Percentiles rank a stretch among this genome's conserved stretches.
Conservation (phyloP, 35 echinoderm and acorn worm genomes). For the Ptychodera flava region DNA sequence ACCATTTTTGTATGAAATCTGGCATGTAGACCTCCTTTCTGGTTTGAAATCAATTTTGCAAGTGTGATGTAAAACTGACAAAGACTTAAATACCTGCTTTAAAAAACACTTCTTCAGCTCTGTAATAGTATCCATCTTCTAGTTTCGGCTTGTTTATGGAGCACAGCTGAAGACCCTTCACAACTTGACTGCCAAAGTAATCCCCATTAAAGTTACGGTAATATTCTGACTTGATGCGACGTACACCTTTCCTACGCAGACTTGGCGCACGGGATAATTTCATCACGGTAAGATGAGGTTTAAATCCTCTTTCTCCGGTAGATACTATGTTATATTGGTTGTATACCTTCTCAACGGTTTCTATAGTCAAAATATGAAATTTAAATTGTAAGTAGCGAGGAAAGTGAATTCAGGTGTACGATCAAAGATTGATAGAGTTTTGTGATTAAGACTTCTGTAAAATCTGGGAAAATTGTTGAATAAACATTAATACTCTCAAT, state of each 20-base stretch:
- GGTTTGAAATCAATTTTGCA: too few relatives aligned
- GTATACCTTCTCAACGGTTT: constrained; percentile 86
- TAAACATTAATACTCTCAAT: too few relatives aligned
- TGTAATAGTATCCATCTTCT: constrained; percentile 84
- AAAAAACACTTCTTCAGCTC: constrained; percentile 74
- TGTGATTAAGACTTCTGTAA: too few relatives aligned
- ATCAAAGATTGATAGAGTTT: too few relatives aligned
- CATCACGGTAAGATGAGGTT: constrained; percentile 95
- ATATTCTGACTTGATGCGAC: constrained; percentile 94
- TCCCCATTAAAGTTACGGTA: constrained; percentile 66
- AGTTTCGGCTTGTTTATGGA: constrained; percentile 97
- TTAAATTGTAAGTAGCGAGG: too few relatives aligned
- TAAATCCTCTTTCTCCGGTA: constrained; percentile 90
- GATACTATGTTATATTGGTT: constrained; percentile 68
- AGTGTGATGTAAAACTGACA: too few relatives aligned
- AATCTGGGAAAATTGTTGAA: too few relatives aligned
- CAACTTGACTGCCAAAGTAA: constrained; percentile 55
- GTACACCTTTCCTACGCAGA: constrained; percentile 93
- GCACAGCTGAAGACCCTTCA: constrained; percentile 77
- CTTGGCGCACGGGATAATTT: constrained; percentile 93
- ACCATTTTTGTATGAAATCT: too few relatives aligned
- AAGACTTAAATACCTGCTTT: constrained; percentile 5
- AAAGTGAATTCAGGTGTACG: too few relatives aligned
- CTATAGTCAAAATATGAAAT: constrained; percentile 31
- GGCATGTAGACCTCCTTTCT: too few relatives aligned